Conservation (phyloP, 2,888 invertebrate species). For the Ochropleura leucogaster region DNA sequence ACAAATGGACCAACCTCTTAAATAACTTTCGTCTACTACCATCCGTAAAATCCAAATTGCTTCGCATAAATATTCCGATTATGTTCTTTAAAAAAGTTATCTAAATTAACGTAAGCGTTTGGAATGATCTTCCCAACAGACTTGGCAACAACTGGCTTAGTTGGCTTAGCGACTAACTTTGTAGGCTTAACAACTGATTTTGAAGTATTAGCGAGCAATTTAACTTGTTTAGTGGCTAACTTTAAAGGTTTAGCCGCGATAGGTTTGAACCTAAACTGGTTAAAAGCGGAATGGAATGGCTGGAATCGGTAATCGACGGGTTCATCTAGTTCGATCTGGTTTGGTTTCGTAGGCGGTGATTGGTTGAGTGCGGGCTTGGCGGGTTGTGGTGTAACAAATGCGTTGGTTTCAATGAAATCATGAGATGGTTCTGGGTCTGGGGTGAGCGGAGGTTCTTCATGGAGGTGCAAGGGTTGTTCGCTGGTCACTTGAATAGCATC, state of each 20-base stretch:
- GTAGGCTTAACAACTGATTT: slow-evolving; percentile 56
- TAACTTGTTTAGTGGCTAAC: slow-evolving; percentile 50
- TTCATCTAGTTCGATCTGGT: slow-evolving; percentile 57
- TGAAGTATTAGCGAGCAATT: slow-evolving; percentile 34
- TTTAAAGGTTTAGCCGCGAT: slow-evolving; percentile 49
- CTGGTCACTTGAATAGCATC: slow-evolving; percentile 67
- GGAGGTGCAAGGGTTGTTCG: slow-evolving; percentile 68
- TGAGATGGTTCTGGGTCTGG: slow-evolving; percentile 64
- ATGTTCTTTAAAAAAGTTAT: slow-evolving; percentile 67
- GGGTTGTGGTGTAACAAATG: slow-evolving; percentile 62
- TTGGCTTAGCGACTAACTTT: slow-evolving; percentile 56
- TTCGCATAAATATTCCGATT: slow-evolving; percentile 48
- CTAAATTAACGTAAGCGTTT: slow-evolving; percentile 69
- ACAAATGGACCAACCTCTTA: slow-evolving; percentile 59
- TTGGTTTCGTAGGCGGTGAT: slow-evolving; percentile 64
- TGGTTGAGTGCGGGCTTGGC: slow-evolving; percentile 59
- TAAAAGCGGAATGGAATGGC: slow-evolving; percentile 57
- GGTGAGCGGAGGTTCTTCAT: slow-evolving; percentile 61
- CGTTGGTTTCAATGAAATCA: slow-evolving; percentile 64
- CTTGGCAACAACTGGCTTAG: slow-evolving; percentile 59
- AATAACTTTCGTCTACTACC: slow-evolving; percentile 62
- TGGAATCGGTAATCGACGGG: slow-evolving; percentile 59
- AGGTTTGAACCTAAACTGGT: slow-evolving; percentile 54
- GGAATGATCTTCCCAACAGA: slow-evolving; percentile 67
- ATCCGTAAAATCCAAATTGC: slow-evolving; percentile 63